phyloP scores from a whole-genome alignment of 1,140 invertebrate species.

The Drosophila aff. region DNA sequence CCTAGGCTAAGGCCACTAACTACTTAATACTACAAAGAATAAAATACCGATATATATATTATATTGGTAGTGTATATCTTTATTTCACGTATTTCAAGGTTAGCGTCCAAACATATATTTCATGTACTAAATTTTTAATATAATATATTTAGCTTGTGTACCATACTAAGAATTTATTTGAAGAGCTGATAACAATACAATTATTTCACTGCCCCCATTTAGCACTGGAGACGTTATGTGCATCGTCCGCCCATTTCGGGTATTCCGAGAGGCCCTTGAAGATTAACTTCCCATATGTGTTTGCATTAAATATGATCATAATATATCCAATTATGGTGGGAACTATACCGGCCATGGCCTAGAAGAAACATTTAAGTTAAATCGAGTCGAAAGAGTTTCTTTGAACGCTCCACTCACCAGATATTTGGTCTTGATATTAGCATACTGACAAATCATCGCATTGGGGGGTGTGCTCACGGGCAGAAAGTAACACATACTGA shows the following conservation, averaged over 20 bases:
- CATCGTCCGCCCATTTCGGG: slow-evolving; percentile 38
- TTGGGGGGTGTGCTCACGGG: slow-evolving; percentile 94
- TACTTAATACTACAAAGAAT: no score
- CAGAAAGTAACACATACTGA: slow-evolving; percentile 89
- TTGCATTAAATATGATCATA: slow-evolving; percentile 28
- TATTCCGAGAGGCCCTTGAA: slow-evolving; percentile 1
- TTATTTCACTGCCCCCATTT: not conserved
- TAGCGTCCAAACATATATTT: no score
- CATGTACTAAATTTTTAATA: no score
- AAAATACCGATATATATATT: no score
- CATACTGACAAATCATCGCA: slow-evolving; percentile 94
- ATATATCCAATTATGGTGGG: slow-evolving; percentile 85
- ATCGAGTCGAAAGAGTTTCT: no score
- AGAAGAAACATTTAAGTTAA: not conserved
- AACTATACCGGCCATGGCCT: slow-evolving; percentile 89
- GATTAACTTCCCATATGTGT: slow-evolving; percentile 41
- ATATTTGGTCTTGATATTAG: slow-evolving; percentile 79
- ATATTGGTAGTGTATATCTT: no score
- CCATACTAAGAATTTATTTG: not conserved
- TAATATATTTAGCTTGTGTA: no score
- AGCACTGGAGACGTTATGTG: not conserved
- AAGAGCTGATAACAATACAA: not conserved
- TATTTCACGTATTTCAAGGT: no score
- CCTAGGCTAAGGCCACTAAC: not conserved
- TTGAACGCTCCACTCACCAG: slow-evolving; percentile 19